Evolutionary conservation across 2,888 invertebrate species (phyloP), one percentile per base, ranked within the genome.

Genomic region (Platerodrilus igneus): DNA sequence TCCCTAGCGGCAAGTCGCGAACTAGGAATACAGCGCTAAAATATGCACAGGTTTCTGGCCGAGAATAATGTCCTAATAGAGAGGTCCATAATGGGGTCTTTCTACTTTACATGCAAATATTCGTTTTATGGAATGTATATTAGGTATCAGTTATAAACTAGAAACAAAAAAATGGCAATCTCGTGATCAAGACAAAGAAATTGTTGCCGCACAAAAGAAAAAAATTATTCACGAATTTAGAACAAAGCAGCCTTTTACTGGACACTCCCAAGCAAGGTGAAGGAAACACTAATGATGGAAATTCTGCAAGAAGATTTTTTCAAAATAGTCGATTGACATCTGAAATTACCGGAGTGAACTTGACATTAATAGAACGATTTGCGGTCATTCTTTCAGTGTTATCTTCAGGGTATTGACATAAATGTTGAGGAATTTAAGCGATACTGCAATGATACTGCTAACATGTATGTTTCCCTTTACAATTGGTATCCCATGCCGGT

Each of bases 401-500:
- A 13, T 13, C 25, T 2, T 26, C 5, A 17, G 34, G 34, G 7
- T 26, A 26, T n/a, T 9, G 25, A 25, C 2, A 34, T 25, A 2
- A 26, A 34, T n/a, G 3, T 19, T 14, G 2, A 8, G 2, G 7
- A 3, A 1, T 34, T 34, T 10, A 18, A 26, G 10, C 8, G 6
- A 11, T 34, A 18, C 11, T 16, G 18, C 9, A n/a, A 19, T 2
- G 25, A 34, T 17, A 34, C 26, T 10, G 25, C 34, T 1, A 25
- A 34, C 2, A 19, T 25, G 4, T 34, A 34, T n/a, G 17, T 34
- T 16, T 16, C 25, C 4, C 8, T 25, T 1, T 34, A 34, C 25
- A 11, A 34, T 8, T 34, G 34, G 34, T 34, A 34, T 34, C 25
- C 26, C 4, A 26, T 21, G 21, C 31, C 31, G 3, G 31, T 31